Evolutionary conservation across 2,888 invertebrate genomes (phyloP), one percentile per base, ranked within the genome.

Genomic region (Hypsopygia costalis): DNA sequence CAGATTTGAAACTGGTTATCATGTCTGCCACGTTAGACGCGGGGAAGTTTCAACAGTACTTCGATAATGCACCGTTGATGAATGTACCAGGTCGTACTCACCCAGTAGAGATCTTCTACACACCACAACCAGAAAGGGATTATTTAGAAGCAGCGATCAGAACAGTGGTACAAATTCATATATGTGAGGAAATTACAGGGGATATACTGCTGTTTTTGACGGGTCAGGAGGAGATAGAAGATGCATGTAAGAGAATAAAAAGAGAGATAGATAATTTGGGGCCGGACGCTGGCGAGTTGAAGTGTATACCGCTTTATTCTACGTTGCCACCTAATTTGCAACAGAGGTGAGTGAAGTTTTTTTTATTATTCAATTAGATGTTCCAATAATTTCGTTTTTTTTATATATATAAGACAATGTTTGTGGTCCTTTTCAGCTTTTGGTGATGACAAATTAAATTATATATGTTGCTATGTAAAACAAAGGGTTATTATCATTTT

Each of bases 1-100:
- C 91, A 0, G 99, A 99, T 77, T 90, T 99, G 41, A 99, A 99
- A 79, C 90, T 99, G 41, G 97, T 99, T 47, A 96, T 99, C 63
- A 99, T 99, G 99, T 98, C 98, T 47, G 99, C 99, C 0, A 99
- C 99, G 0, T 87, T 99, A 21, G 99, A 99, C 80, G 99, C 99
- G 34, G 99, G 99, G 3, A 99, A 99, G 80, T 99, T 99, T 81
- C 98, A 99, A 89, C 95, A 96, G 73, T 99, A 99, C 77, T 99
- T 99, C 73, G 99, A 98, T 62, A 96, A 98, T 73, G 99, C 99
- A 0, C 99, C 99, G 0, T 81, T 99, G 27, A 98, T 99, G 97
- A 98, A 97, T 62, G 98, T 99, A 0, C 99, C 99, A 0, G 99
- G 88, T 0, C 52, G 88, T 8, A 87, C 88, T 0, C 88, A 88